Base-by-base conservation (phyloP, 23 tunicate genomes). In the Corella eumyota region DNA sequence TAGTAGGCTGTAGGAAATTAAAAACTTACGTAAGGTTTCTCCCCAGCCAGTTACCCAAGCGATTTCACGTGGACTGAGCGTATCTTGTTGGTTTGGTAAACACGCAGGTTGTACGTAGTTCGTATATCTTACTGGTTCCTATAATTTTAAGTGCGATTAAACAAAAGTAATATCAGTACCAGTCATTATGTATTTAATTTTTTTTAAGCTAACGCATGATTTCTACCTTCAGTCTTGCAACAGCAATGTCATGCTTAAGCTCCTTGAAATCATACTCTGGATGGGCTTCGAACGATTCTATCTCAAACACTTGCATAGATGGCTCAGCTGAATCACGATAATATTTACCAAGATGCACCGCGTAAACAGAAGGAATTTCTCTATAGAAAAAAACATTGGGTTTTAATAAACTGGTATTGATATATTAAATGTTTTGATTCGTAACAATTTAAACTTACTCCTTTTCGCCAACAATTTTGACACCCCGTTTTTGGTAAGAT, bases 1-100 rank as follows among this genome's bases (percentile, higher is more conserved):
- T 11, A 11, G 48, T n/a, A n/a, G n/a, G n/a, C n/a, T n/a, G n/a
- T n/a, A n/a, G n/a, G n/a, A n/a, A n/a, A n/a, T 29, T 4, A 6
- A 28, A 25, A 30, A 74, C 92, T 66, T 67, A 82, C 92, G 69
- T 1, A 67, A 25, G 31, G 92, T 82, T 25, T 73, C 81, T 27
- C 97, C 97, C 97, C 97, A 90, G 27, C 97, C 97, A 11, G 79
- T 75, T 28, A 90, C 71, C 81, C 80, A 90, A 27, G 51, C 32
- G 56, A 49, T 61, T 26, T 68, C 71, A 7, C 67, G 70, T 13
- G 73, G 53, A 6, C 26, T 25, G 34, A 82, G 25, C 30, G 24
- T 19, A 4, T 56, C 66, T 31, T 22, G 32, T 79, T 68, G 73
- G 4, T 36, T 67, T 1, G 97, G 97, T 7, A 90, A 38, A 40